Evolutionary conservation across 1,140 invertebrate genomes (phyloP).

Genomic region (Magallana angulata): DNA sequence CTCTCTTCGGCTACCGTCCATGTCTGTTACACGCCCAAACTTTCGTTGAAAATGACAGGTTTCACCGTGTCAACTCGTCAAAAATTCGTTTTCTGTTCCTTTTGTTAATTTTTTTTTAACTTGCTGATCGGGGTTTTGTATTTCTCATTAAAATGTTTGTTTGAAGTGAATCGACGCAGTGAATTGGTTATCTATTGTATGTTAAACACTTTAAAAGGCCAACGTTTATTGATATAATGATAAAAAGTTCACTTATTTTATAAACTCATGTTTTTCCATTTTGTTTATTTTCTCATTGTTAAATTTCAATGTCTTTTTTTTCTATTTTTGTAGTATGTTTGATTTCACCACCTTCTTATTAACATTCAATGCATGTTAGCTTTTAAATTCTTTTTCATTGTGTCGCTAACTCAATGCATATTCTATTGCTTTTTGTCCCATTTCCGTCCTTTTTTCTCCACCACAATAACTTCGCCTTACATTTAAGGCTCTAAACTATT

Average conservation of each 20-base stretch:
- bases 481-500: too few relatives aligned
- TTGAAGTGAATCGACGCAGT: background rate
- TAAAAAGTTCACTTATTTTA: background rate
- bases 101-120: background rate
- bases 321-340: background rate
- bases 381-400: too few relatives aligned
- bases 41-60: background rate
- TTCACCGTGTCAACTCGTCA: conserved; percentile 5
- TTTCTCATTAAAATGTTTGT: background rate
- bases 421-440: too few relatives aligned
- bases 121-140: background rate
- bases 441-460: too few relatives aligned
- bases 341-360: background rate
- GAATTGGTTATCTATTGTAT: background rate
- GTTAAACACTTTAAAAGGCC: background rate
- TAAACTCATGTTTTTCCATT: background rate
- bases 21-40: background rate
- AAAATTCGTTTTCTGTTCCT: conserved; percentile 24
- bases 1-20: background rate
- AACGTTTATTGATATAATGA: background rate
- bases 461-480: too few relatives aligned
- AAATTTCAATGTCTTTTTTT: background rate
- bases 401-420: too few relatives aligned
- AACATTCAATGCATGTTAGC: background rate
- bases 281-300: background rate